Evolutionary conservation across 2,797 vertebrate species (phyloP).

Genomic region (Sarcophilus harrisii): DNA sequence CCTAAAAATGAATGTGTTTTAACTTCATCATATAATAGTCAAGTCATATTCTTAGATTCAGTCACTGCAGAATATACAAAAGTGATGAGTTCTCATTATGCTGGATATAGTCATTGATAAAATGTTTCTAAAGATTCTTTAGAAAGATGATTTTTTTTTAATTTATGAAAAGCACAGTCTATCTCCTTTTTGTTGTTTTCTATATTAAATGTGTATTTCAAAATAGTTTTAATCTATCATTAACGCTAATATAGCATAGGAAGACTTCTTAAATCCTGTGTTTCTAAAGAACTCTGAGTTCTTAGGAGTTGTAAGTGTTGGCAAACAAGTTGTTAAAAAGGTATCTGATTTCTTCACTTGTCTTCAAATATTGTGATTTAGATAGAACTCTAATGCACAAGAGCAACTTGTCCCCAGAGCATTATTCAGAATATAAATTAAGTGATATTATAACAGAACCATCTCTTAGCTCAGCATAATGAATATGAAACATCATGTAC

Average conservation of each 20-base stretch:
- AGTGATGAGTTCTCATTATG: background rate
- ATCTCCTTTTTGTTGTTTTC: background rate
- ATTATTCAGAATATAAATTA: conserved; percentile 97
- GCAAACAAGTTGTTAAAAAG: conserved; percentile 70
- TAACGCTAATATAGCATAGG: background rate
- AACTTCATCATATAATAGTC: background rate
- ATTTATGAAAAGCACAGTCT: background rate
- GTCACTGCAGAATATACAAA: background rate
- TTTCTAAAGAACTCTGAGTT: conserved; percentile 20
- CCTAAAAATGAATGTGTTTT: background rate
- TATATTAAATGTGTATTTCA: background rate
- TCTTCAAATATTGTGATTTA: conserved; percentile 86
- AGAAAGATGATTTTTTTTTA: rapidly evolving
- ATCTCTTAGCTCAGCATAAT: conserved; percentile 94
- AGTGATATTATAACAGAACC: conserved; percentile 95
- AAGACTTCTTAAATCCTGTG: background rate
- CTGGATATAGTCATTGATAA: background rate
- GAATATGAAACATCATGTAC: conserved; percentile 96
- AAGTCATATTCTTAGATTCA: background rate
- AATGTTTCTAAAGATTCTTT: background rate
- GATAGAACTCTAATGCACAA: conserved; percentile 89
- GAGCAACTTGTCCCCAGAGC: conserved; percentile 91
- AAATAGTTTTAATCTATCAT: background rate
- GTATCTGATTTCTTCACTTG: conserved; percentile 77
- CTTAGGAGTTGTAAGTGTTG: conserved; percentile 42